Base-by-base conservation (phyloP, 1,140 invertebrate genomes). In the Antheraea mylitta region DNA sequence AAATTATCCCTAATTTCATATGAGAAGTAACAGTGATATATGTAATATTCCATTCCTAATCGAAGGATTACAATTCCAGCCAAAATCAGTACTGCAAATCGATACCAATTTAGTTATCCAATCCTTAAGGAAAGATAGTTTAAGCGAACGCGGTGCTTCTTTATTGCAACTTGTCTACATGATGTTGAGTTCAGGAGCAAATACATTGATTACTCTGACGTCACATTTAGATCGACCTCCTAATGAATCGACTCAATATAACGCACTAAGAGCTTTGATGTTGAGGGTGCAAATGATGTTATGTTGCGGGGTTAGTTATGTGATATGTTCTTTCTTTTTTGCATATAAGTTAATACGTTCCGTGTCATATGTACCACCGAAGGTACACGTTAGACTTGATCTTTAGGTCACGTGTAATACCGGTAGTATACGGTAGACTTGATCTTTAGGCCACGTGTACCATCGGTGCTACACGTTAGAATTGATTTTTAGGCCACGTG, bases 251-350 rank as follows among this genome's bases (percentile, higher is more conserved):
- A 76, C 77, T 66, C 82, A 85, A 58, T 83, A 76, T 66, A 76
- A 74, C 30, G 85, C 83, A 18, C 67, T 92, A 22, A 81, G 87
- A 66, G 86, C 85, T 9, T 67, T 92, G 18, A 89, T 92, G 88
- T 86, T 92, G 68, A 80, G 89, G 60, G 76, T 90, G 37, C 89
- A 92, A 38, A 53, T 84, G 58, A 87, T 85, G 76, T 67, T 91
- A 58, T 92, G 88, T 68, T 82, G 84, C 68, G 81, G 79, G 80
- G 89, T 90, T 63, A 81, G 87, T 81, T 19, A 42, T 42, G 11
- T 42, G 22, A 42, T 42, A 9, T 42, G 7, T 42, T 42, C 2
- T 42, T 42, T 2, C 38, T 9, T 9, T 7, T 42, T 42, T 42
- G 7, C 7, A 42, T 42, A 42, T 42, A 42, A 0, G 7, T 42